Evolutionary conservation across 1,140 invertebrate species (phyloP).

Genomic region (Hylaeus anthracinus): DNA sequence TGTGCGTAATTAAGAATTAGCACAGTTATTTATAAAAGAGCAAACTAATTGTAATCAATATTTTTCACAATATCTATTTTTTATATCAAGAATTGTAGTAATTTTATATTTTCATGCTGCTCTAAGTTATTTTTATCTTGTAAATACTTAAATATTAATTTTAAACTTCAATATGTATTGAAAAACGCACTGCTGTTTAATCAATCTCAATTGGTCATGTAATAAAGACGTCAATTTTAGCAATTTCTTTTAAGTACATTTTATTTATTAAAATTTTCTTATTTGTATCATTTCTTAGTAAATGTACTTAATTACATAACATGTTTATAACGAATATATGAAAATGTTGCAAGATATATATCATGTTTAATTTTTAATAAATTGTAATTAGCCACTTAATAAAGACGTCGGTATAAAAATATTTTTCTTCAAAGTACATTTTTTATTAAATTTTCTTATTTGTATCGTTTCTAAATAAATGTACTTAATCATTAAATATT

Average conservation of each 20-base stretch:
- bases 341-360: too few species aligned
- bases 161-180: conserved; percentile 8
- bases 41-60: conserved; percentile 4
- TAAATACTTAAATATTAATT: conserved; percentile 27
- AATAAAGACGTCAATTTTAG: conserved; percentile 40
- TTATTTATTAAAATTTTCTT: not conserved
- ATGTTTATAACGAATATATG: not conserved
- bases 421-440: too few species aligned
- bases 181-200: conserved; percentile 16
- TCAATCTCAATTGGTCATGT: conserved; percentile 3
- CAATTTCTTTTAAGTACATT: not conserved
- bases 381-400: too few species aligned
- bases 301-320: conserved; percentile 37
- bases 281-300: conserved; percentile 12
- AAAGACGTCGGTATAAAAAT: too few species aligned
- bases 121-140: conserved; percentile 30
- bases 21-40: conserved; percentile 16
- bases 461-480: conserved; percentile 19
- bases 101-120: not conserved
- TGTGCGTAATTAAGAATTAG: conserved; percentile 20
- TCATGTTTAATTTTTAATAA: too few species aligned
- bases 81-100: not conserved
- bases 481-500: conserved; percentile 35
- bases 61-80: conserved; percentile 14
- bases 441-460: not conserved